A percentile compares a stretch with the other conserved stretches of the same genome.
These are phyloP conservation scores for Gobio occitaniae DNA, from an alignment of 2,797 vertebrate genomes.

Conservation along the genomic window DNA sequence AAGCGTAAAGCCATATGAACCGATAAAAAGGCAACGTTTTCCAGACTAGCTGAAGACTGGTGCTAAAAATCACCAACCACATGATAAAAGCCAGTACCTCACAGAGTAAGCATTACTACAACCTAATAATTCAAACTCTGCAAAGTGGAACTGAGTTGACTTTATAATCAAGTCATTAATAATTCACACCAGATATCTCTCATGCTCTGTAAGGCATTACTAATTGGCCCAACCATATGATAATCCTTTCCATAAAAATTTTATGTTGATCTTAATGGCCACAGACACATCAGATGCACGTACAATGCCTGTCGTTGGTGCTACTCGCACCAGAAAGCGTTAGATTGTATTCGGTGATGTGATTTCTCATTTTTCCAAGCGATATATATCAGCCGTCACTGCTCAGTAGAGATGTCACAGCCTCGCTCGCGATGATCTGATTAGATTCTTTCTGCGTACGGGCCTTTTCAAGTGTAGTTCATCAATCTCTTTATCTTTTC, in stretches of 20 bases:
- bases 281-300: neutral
- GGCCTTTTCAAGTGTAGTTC: constrained; percentile 92
- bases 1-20: constrained; percentile 5
- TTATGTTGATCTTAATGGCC: constrained; percentile 23
- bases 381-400: constrained; percentile 26
- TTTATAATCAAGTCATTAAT: constrained; percentile 34
- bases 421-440: constrained; percentile 67
- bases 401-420: constrained; percentile 59
- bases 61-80: constrained; percentile 6
- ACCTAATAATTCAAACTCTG: constrained; percentile 9
- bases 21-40: constrained; percentile 11
- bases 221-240: constrained; percentile 39
- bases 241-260: constrained; percentile 18
- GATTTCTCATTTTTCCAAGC: constrained; percentile 13
- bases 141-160: neutral
- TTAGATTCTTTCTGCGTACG: constrained; percentile 86
- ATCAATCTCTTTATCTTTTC: constrained; percentile 95
- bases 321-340: neutral
- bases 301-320: neutral
- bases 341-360: constrained; percentile 1
- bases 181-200: constrained; percentile 30
- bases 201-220: constrained; percentile 26
- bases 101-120: neutral
- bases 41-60: neutral
- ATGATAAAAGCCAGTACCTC: neutral